phyloP scores from a whole-genome alignment of 2,888 invertebrate species.

The Mellilla xanthometata region DNA sequence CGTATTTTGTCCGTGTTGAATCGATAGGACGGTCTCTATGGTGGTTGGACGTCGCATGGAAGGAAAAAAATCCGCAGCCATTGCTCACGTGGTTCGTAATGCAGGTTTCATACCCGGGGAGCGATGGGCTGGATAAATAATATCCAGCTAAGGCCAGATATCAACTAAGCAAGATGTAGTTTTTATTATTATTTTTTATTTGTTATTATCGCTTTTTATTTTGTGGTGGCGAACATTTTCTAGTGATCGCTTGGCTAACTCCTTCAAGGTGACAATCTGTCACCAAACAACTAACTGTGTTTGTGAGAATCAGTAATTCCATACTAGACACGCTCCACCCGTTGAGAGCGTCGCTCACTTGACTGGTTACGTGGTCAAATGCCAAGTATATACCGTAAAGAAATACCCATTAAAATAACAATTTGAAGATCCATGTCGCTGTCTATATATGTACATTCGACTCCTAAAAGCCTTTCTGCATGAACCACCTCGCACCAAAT shows the following conservation, averaged over 20 bases:
- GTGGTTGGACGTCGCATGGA: constrained; percentile 43
- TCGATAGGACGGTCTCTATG: constrained; percentile 46
- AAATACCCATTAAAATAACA: constrained; percentile 40
- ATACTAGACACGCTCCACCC: too few species aligned
- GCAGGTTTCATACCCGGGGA: constrained; percentile 22
- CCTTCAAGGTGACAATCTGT: too few species aligned
- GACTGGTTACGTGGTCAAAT: too few species aligned
- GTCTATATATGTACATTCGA: constrained; percentile 10
- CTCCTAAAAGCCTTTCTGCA: constrained; percentile 20
- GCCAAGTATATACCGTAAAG: too few species aligned
- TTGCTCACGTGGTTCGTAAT: constrained; percentile 23
- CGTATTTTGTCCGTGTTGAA: constrained; percentile 51
- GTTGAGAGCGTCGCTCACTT: too few species aligned
- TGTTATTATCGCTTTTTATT: too few species aligned
- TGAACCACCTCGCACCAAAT: constrained; percentile 24
- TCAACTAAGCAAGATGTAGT: too few species aligned
- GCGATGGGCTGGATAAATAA: neutral
- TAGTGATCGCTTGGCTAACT: too few species aligned
- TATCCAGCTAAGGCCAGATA: neutral
- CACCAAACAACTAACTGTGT: too few species aligned
- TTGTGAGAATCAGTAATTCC: too few species aligned
- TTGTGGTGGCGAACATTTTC: too few species aligned
- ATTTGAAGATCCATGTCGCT: constrained; percentile 30
- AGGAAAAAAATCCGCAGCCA: constrained; percentile 42
- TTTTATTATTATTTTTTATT: too few species aligned